phyloP scores from a whole-genome alignment of 2,113 vertebrate genomes.

The Lophius piscatorius region DNA sequence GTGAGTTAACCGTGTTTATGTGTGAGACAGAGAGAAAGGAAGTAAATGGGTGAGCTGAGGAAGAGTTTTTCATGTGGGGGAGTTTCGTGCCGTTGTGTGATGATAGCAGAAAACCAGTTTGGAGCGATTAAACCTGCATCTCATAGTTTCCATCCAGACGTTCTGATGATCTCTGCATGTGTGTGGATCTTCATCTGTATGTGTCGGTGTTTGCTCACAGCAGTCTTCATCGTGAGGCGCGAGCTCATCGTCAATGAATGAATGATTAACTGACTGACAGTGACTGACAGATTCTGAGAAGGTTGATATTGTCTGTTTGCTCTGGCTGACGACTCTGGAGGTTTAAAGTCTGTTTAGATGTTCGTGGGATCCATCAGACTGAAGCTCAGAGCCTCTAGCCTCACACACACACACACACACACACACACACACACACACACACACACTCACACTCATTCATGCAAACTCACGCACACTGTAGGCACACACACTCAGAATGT shows the following conservation, averaged over 20 bases:
- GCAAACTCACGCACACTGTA: not conserved
- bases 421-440: constrained; percentile 14
- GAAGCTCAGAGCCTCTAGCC: constrained; percentile 51
- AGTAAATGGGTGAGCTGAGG: no score
- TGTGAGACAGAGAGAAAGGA: no score
- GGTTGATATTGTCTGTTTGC: constrained; percentile 44
- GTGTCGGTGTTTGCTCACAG: constrained; percentile 1
- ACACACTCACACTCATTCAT: constrained; percentile 8
- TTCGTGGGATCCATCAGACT: constrained; percentile 56
- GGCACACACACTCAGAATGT: not conserved
- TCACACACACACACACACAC: constrained; percentile 15
- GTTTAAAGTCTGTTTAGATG: constrained; percentile 58
- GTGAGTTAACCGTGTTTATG: constrained; percentile 80
- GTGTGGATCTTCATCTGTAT: constrained; percentile 3
- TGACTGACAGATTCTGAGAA: constrained; percentile 35
- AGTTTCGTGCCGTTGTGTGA: not conserved
- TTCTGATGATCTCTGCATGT: constrained; percentile 2
- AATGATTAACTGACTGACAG: constrained; percentile 4
- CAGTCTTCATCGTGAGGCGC: constrained; percentile 7
- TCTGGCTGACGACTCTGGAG: constrained; percentile 48
- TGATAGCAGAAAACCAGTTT: no score
- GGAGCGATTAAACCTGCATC: not conserved
- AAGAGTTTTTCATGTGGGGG: no score
- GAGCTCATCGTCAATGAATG: constrained; percentile 21
- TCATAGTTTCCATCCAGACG: not conserved